Evolutionary conservation across 2,797 vertebrate genomes (phyloP).

Genomic region (Pteropus rufus): DNA sequence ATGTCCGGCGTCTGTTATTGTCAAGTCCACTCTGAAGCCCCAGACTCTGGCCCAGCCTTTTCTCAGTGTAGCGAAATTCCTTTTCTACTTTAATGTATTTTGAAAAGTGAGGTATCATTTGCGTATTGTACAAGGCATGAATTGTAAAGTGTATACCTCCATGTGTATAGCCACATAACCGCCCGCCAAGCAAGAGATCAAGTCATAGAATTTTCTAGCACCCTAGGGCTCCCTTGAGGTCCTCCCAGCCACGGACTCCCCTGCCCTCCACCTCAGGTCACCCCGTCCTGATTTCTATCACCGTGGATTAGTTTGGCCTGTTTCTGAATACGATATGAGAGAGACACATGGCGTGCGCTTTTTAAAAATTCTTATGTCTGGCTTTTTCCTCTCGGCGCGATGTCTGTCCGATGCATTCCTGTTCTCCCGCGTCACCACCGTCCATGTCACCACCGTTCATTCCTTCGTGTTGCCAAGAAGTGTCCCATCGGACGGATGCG

Average conservation of each 20-base stretch:
- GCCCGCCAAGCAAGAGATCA: neutral
- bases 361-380: too few species aligned
- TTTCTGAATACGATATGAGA: rapidly evolving
- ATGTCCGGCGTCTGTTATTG: too few species aligned
- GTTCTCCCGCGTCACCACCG: rapidly evolving
- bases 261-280: neutral
- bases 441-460: too few species aligned
- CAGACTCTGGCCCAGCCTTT: neutral
- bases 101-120: neutral
- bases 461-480: neutral
- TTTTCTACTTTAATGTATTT: neutral
- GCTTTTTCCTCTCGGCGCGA: rapidly evolving
- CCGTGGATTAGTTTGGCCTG: too few species aligned
- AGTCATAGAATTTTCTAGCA: neutral
- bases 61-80: neutral
- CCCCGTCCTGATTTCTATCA: too few species aligned
- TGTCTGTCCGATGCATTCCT: rapidly evolving
- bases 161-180: rapidly evolving
- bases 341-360: neutral
- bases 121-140: neutral
- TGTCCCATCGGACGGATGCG: rapidly evolving
- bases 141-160: rapidly evolving
- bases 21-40: neutral
- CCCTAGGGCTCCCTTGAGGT: neutral
- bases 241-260: neutral